phyloP scores from a whole-genome alignment of 2,797 vertebrate species.

The Acanthurus tractus region DNA sequence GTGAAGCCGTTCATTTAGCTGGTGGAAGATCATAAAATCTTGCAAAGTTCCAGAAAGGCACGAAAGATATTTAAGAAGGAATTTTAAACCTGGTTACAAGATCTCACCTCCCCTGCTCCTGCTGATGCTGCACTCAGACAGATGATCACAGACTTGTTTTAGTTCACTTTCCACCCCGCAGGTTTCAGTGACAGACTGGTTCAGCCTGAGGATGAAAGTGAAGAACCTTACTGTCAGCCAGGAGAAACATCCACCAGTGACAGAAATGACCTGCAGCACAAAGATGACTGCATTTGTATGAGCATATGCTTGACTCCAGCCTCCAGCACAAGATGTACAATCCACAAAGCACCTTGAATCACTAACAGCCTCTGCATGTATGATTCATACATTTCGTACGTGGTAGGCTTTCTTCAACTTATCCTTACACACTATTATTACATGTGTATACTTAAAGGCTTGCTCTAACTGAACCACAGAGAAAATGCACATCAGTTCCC shows the following conservation, averaged over 20 bases:
- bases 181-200: constrained; percentile 19
- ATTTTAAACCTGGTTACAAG: not conserved
- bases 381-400: not conserved
- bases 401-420: not conserved
- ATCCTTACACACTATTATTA: not conserved
- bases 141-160: constrained; percentile 1
- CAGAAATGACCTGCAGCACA: constrained; percentile 28
- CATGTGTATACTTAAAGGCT: not conserved
- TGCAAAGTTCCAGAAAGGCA: not conserved
- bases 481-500: not conserved
- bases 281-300: constrained; percentile 12
- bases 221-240: not conserved
- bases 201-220: constrained; percentile 9
- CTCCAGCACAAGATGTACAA: not conserved
- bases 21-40: constrained; percentile 9
- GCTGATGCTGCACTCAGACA: no score
- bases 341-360: not conserved
- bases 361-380: not conserved
- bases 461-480: not conserved
- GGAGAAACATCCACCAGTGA: constrained; percentile 1
- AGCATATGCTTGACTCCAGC: not conserved
- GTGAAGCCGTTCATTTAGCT: not conserved
- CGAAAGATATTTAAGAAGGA: constrained; percentile 4
- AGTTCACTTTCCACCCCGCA: constrained; percentile 15
- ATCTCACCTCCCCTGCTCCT: constrained; percentile 7